Evolutionary conservation across 1,140 invertebrate genomes (phyloP).

Genomic region (Drosophila nikananu): DNA sequence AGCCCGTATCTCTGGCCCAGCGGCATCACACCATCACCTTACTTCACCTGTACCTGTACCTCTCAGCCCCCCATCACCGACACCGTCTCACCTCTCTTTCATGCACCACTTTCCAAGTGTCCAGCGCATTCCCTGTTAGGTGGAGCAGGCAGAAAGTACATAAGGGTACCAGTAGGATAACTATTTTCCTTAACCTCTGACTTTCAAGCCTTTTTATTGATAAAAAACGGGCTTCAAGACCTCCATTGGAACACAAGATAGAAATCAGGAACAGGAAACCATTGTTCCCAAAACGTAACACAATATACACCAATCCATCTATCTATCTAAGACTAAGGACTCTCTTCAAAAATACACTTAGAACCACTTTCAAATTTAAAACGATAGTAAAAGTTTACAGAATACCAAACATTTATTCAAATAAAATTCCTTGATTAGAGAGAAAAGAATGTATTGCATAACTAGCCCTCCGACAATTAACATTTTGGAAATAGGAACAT

Average conservation of each 20-base stretch:
- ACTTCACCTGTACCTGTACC: slow-evolving; percentile 28
- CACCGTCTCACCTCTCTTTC: slow-evolving; percentile 18
- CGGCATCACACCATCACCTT: slow-evolving; percentile 14
- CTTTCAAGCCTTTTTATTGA: slow-evolving; percentile 18
- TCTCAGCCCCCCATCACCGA: slow-evolving; percentile 21
- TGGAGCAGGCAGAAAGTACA: slow-evolving; percentile 44
- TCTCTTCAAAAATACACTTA: background rate
- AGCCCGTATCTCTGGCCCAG: slow-evolving; percentile 2
- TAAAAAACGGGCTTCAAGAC: no score
- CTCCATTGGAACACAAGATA: no score
- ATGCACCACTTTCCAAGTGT: slow-evolving; percentile 54
- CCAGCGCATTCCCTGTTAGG: slow-evolving; percentile 66
- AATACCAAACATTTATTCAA: background rate
- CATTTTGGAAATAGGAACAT: background rate
- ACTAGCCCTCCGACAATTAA: background rate
- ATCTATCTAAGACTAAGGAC: background rate
- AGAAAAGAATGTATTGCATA: background rate
- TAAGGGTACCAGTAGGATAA: slow-evolving; percentile 1
- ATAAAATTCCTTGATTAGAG: background rate
- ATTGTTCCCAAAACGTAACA: background rate
- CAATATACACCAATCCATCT: background rate
- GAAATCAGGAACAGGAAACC: no score
- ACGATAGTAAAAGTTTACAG: background rate
- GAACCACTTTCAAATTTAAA: background rate
- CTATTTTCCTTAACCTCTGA: slow-evolving; percentile 27